Base-by-base conservation (phyloP, 2,888 invertebrate genomes). In the Noctua pronuba region DNA sequence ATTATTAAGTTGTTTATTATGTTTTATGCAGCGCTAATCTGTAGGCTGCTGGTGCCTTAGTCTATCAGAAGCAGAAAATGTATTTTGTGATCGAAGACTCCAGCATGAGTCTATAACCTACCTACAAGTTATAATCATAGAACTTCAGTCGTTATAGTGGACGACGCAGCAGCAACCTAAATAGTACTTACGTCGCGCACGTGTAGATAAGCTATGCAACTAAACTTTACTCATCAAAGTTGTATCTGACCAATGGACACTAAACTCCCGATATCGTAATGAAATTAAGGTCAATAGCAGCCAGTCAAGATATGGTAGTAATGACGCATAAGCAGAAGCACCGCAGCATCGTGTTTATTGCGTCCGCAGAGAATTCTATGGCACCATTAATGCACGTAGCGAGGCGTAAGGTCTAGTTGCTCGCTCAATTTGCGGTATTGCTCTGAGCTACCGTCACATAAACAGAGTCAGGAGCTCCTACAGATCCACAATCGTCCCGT, bases 371-470 rank as follows among this genome's bases (percentile, higher is more conserved):
- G 80, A 77, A 90, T 90, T 88, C 87, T 81, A 83, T 88, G 76
- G 77, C 79, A 80, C 86, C 83, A 89, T 90, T 90, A 90, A 82
- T 84, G 86, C 62, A 84, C 75, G 83, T 86, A 89, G 84, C 81
- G 80, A 84, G 85, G 78, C 87, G 82, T 88, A 87, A 88, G 87
- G 86, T 88, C 88, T 86, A 84, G 81, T 79, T 75, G 79, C 80
- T 88, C 88, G 86, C 86, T 91, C 90, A 90, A 91, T 92, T 92
- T 90, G 87, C 75, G 88, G 86, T 85, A 88, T 87, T 89, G 86
- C 82, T 84, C 79, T 88, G 85, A 88, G 79, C 83, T 86, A 83
- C 80, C 85, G 80, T 89, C 87, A 87, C 87, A 90, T 88, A 89
- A 88, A 90, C 85, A 83, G 87, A 82, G 82, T 86, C 75, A 75